These are phyloP conservation scores for Oryzias dopingdopingensis DNA, from an alignment of 2,797 vertebrate species.

Conservation along the genomic window DNA sequence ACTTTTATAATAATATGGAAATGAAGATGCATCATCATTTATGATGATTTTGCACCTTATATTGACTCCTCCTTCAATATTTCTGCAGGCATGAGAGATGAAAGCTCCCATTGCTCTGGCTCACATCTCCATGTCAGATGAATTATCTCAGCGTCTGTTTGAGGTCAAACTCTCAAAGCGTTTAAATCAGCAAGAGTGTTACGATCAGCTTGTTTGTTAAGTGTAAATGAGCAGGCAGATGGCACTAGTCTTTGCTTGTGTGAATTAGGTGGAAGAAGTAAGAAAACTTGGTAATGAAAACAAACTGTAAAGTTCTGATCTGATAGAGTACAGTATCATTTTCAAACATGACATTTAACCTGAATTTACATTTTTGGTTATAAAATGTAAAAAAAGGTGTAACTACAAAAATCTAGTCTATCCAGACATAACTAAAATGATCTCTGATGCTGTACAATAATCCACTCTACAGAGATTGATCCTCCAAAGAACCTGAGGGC, in stretches of 20 bases:
- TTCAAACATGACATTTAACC: too few species aligned
- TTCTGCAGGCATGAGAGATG: conserved; percentile 15
- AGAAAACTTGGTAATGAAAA: background rate
- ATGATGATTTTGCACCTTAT: conserved; percentile 1
- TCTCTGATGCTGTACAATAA: background rate
- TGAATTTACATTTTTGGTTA: too few species aligned
- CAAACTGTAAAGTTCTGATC: background rate
- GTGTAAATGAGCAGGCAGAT: conserved; percentile 22
- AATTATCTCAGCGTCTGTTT: conserved; percentile 36
- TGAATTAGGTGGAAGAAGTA: conserved; percentile 13
- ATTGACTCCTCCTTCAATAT: conserved; percentile 25
- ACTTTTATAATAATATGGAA: background rate
- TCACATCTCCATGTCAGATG: conserved; percentile 27
- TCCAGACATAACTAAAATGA: too few species aligned
- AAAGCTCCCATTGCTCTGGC: conserved; percentile 14
- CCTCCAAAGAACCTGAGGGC: conserved; percentile 80
- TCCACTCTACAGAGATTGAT: conserved; percentile 79
- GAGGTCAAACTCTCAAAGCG: conserved; percentile 26
- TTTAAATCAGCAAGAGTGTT: conserved; percentile 29
- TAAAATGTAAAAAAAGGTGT: too few species aligned
- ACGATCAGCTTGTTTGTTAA: conserved; percentile 33
- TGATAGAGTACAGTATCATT: too few species aligned
- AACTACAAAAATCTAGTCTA: too few species aligned
- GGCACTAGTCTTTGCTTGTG: conserved; percentile 7
- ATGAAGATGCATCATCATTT: background rate